These are phyloP conservation scores for Gyrodactylus bullatarudis DNA, from an alignment of 1,140 invertebrate species.

Conservation along the genomic window DNA sequence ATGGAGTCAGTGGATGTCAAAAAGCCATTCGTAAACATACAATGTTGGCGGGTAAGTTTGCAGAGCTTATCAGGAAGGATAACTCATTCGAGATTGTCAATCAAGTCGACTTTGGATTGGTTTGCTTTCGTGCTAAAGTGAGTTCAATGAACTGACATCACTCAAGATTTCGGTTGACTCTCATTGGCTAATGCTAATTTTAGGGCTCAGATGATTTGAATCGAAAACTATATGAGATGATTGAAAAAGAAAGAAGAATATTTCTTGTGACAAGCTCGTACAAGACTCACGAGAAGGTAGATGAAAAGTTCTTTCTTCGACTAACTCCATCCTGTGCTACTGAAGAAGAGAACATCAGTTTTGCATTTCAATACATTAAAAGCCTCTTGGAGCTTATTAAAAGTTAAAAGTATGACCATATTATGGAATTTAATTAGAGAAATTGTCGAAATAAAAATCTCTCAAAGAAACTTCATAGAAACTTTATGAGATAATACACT, in stretches of 20 bases:
- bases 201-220: neutral
- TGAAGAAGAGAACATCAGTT: neutral
- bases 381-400: too few relatives aligned
- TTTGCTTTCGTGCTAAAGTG: conserved; percentile 51
- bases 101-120: conserved; percentile 57
- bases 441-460: too few relatives aligned
- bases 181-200: too few relatives aligned
- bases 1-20: conserved; percentile 43
- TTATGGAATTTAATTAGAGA: too few relatives aligned
- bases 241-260: neutral
- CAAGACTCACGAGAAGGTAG: neutral
- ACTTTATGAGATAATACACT: too few relatives aligned
- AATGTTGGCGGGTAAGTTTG: conserved; percentile 37
- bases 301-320: neutral
- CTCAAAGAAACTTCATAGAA: too few relatives aligned
- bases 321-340: neutral
- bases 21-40: conserved; percentile 40
- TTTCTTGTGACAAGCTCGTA: neutral
- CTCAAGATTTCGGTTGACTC: too few relatives aligned
- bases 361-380: neutral
- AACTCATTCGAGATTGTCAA: conserved; percentile 58
- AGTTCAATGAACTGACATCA: conserved; percentile 6
- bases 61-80: conserved; percentile 31
- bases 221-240: neutral
- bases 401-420: too few relatives aligned